Evolutionary conservation across 2,797 vertebrate genomes (phyloP), one percentile per base, ranked within the genome.

Genomic region (Distichodus sexfasciatus): DNA sequence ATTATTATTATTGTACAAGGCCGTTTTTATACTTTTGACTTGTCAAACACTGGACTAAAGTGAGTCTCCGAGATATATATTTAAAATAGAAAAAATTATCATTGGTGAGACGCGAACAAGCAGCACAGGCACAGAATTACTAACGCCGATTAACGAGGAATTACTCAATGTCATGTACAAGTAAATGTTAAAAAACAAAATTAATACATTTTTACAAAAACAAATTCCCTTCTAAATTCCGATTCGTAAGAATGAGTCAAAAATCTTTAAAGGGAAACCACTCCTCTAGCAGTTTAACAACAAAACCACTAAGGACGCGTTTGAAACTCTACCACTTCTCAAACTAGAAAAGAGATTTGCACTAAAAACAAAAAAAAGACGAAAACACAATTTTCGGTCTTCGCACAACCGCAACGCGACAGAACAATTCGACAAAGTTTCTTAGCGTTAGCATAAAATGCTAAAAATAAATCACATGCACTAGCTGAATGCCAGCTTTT

Each of bases 41-140:
- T 97, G 97, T 99, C 96, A 96, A 94, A 98, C 96, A 99, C 96
- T 98, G 97, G 96, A 96, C 94, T 95, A 93, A 93, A 91, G 93
- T 92, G 92, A 95, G 91, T 86, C 90, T 89, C 88, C 80, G 85
- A 90, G 85, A 86, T 91, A 88, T 89, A 85, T 33, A 29, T 31
- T 28, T 31, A 86, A 86, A 84, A 83, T 85, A 84, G 87, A 84
- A 47, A 78, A 83, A 69, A 62, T 66, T 77, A 83, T 76, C 83
- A 84, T 85, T 86, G 83, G 86, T 89, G 83, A 88, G 84, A 88
- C 86, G 68, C 47, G 60, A 71, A 83, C 79, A 85, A 87, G 66
- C 86, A 84, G 87, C 87, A 87, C 87, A 84, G 84, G 71, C 48
- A 81, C 81, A 78, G 76, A 83, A 57, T 83, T 79, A 84, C 83